Conservation (phyloP, 2,797 vertebrate species). For the Cercopithecus hamlyni region DNA sequence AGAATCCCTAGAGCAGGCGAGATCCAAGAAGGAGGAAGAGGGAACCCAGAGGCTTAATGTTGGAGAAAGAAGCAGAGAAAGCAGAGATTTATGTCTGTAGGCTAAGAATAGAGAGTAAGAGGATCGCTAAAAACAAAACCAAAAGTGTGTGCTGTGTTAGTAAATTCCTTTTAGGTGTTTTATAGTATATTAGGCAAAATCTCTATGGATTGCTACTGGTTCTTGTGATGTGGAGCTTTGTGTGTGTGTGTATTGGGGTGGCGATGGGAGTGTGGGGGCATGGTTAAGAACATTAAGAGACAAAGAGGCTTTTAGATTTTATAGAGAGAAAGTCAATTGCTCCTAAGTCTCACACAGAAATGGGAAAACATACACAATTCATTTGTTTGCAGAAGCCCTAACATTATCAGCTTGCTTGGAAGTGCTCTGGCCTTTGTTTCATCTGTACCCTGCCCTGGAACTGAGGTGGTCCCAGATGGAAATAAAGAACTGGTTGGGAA, state of each 20-base stretch:
- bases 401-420: not conserved
- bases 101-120: not conserved
- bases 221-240: not conserved
- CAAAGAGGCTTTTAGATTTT: not conserved
- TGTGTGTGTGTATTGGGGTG: not conserved
- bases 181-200: not conserved
- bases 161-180: not conserved
- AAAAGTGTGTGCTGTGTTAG: not conserved
- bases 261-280: not conserved
- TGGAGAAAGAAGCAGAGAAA: not conserved
- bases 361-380: not conserved
- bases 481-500: too few relatives aligned
- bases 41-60: not conserved
- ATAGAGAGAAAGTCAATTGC: not conserved
- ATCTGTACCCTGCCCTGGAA: not conserved
- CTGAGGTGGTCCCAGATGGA: too few relatives aligned
- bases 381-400: not conserved
- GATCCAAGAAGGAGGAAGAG: not conserved
- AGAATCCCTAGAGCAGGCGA: not conserved
- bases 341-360: not conserved
- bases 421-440: not conserved
- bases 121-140: not conserved
- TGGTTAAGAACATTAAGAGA: not conserved
- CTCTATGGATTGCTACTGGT: not conserved
- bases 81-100: not conserved